phyloP scores from a whole-genome alignment of 2,797 vertebrate species.

The Iguana delicatissima region DNA sequence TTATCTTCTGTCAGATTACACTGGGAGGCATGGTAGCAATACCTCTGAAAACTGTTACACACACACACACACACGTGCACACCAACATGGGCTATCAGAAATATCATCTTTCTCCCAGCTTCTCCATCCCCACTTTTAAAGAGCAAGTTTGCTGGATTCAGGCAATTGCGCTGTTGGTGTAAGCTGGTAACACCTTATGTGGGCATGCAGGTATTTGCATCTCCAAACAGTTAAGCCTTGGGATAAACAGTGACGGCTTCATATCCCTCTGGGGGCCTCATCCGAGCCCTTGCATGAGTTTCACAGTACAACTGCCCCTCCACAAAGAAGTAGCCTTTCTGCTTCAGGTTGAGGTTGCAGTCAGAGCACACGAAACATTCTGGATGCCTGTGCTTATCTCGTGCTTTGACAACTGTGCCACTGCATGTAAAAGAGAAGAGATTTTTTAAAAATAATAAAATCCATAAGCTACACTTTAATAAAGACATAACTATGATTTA shows the following conservation, averaged over 20 bases:
- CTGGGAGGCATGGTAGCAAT: conserved; percentile 46
- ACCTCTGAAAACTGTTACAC: conserved; percentile 47
- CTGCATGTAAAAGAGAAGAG: conserved; percentile 71
- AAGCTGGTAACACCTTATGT: conserved; percentile 58
- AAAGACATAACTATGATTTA: not conserved
- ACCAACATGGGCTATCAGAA: conserved; percentile 41
- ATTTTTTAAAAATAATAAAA: not conserved
- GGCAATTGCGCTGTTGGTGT: conserved; percentile 40
- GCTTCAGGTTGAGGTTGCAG: conserved; percentile 95
- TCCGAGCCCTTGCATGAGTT: conserved; percentile 89
- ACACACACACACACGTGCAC: not conserved
- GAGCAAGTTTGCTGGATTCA: conserved; percentile 52
- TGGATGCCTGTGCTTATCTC: conserved; percentile 93
- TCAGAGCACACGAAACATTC: conserved; percentile 96
- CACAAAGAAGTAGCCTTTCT: conserved; percentile 97
- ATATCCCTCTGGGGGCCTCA: conserved; percentile 91
- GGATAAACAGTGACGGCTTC: conserved; percentile 90
- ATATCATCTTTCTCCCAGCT: conserved; percentile 11
- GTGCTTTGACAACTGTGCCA: conserved; percentile 94
- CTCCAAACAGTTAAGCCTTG: conserved; percentile 78
- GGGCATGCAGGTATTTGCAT: conserved; percentile 62
- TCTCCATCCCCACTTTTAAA: conserved; percentile 47
- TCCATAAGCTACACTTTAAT: conserved; percentile 3
- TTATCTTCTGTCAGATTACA: conserved; percentile 34
- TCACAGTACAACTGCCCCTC: conserved; percentile 96